Conservation (phyloP, 2,113 vertebrate genomes). For the Galeopterus variegatus region DNA sequence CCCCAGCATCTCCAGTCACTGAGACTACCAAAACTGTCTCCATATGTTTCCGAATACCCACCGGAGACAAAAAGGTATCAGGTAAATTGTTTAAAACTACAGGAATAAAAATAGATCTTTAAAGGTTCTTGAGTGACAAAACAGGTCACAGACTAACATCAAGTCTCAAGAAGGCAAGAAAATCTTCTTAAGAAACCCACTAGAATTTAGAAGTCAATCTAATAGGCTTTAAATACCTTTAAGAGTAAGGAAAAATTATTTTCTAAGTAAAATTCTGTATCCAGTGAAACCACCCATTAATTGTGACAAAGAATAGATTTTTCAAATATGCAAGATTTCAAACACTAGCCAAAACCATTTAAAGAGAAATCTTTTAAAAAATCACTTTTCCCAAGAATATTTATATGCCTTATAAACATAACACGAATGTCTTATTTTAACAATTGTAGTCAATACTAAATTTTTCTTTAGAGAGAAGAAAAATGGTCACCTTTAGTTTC, state of each 20-base stretch:
- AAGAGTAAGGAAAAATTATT: slow-evolving; percentile 46
- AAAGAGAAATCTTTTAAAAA: background rate
- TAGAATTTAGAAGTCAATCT: background rate
- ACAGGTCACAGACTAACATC: background rate
- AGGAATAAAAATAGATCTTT: background rate
- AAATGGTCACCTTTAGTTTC: slow-evolving; percentile 1
- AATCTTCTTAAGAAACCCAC: background rate
- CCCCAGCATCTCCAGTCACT: background rate
- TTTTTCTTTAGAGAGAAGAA: slow-evolving; percentile 36
- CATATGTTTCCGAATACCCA: slow-evolving; percentile 13
- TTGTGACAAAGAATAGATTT: slow-evolving; percentile 30
- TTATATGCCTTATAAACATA: background rate
- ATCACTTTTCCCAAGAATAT: background rate
- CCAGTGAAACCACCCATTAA: slow-evolving; percentile 30
- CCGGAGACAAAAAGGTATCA: background rate
- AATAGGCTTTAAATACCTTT: background rate
- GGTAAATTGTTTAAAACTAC: slow-evolving; percentile 25
- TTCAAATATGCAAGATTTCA: slow-evolving; percentile 46
- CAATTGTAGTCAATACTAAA: slow-evolving; percentile 7
- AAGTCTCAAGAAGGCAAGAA: slow-evolving; percentile 40
- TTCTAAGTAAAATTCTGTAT: slow-evolving; percentile 37
- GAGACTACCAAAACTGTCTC: background rate
- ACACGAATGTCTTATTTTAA: slow-evolving; percentile 35
- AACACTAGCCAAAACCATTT: slow-evolving; percentile 4
- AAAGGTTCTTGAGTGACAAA: slow-evolving; percentile 46